Evolutionary conservation across 2,888 invertebrate genomes (phyloP).

Genomic region (Dryadula phaetusa): DNA sequence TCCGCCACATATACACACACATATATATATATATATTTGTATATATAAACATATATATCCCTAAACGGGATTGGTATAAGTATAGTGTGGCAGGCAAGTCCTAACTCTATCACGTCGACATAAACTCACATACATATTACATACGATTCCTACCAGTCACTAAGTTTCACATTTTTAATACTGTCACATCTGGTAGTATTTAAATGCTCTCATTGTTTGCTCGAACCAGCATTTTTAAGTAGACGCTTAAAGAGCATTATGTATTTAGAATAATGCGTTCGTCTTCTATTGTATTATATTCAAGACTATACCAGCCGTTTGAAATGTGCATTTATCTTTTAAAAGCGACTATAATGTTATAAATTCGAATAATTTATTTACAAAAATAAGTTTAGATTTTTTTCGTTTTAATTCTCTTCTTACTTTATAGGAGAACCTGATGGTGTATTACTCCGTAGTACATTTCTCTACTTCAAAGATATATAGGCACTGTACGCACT

Average conservation of each 20-base stretch:
- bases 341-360: background rate
- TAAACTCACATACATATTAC: background rate
- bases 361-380: background rate
- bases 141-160: background rate
- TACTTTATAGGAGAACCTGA: too few relatives aligned
- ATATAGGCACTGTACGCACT: too few relatives aligned
- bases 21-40: too few relatives aligned
- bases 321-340: constrained; percentile 7
- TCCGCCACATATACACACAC: too few relatives aligned
- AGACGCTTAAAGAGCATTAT: constrained; percentile 18
- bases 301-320: constrained; percentile 13
- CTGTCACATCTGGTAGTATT: constrained; percentile 33
- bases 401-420: background rate
- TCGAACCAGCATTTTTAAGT: constrained; percentile 27
- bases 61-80: too few relatives aligned
- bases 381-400: too few relatives aligned
- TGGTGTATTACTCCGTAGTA: too few relatives aligned
- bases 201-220: constrained; percentile 31
- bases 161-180: constrained; percentile 14
- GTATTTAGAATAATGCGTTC: constrained; percentile 25
- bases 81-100: background rate
- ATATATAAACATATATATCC: background rate
- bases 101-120: background rate
- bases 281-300: constrained; percentile 19
- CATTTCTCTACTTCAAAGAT: too few relatives aligned